Evolutionary conservation across 2,113 vertebrate genomes (phyloP).

Genomic region (Tyto alba): DNA sequence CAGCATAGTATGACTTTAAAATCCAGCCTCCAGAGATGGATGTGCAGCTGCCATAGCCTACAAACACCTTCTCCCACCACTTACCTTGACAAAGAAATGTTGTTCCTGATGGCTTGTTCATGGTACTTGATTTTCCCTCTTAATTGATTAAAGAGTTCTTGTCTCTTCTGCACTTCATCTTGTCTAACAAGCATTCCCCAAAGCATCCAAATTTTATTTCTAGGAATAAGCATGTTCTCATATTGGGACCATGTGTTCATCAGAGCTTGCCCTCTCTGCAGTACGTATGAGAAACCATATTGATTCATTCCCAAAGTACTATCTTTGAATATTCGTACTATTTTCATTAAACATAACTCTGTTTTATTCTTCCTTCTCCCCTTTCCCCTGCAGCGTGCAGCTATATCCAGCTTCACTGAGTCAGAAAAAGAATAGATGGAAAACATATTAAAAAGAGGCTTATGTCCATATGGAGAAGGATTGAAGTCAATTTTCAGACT

Average conservation of each 20-base stretch:
- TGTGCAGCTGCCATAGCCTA: neutral
- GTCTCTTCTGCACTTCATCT: neutral
- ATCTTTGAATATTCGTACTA: neutral
- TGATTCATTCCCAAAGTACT: neutral
- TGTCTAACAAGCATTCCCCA: neutral
- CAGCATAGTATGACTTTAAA: neutral
- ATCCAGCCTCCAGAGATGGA: neutral
- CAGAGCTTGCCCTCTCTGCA: neutral
- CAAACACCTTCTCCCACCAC: neutral
- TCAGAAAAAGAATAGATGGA: neutral
- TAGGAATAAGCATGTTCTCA: neutral
- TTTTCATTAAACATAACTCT: neutral
- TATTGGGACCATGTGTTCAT: neutral
- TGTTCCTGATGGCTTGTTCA: neutral
- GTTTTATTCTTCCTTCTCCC: neutral
- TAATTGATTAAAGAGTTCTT: neutral
- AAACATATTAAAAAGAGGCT: neutral
- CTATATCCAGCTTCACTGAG: neutral
- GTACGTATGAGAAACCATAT: neutral
- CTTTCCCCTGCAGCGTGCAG: neutral
- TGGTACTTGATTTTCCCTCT: neutral
- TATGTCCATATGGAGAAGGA: neutral
- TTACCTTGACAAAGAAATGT: neutral
- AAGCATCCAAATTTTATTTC: neutral
- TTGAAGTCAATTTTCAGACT: neutral